These are phyloP conservation scores for Aporophyla lueneburgensis DNA, from an alignment of 2,888 invertebrate species.

Conservation along the genomic window DNA sequence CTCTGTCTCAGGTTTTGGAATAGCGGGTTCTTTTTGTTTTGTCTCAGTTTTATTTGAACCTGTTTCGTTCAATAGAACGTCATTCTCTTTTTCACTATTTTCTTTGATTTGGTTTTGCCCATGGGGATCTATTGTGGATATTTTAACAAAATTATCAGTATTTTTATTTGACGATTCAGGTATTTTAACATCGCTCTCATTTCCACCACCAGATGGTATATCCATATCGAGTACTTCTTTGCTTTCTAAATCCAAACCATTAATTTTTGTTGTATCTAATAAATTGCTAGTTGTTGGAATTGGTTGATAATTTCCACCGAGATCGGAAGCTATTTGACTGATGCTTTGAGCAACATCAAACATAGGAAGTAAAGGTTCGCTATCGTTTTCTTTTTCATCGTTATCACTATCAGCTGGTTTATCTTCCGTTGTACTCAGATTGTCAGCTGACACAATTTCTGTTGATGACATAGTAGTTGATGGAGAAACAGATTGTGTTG, in stretches of 20 bases:
- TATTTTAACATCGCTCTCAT: conserved; percentile 67
- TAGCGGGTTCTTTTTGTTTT: conserved; percentile 1
- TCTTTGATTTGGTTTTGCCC: conserved; percentile 61
- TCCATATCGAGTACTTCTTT: conserved; percentile 86
- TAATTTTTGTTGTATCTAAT: conserved; percentile 78
- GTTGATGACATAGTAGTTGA: conserved; percentile 83
- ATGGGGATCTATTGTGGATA: conserved; percentile 85
- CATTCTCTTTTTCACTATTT: conserved; percentile 41
- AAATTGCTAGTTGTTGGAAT: conserved; percentile 81
- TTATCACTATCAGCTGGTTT: conserved; percentile 46
- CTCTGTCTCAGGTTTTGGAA: conserved; percentile 16
- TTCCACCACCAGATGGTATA: conserved; percentile 77
- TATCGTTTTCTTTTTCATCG: conserved; percentile 65
- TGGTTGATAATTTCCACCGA: conserved; percentile 82
- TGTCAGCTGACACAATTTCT: conserved; percentile 75
- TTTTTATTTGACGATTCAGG: conserved; percentile 63
- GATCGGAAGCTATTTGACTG: conserved; percentile 88
- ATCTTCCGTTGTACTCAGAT: conserved; percentile 59
- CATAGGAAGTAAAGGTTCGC: conserved; percentile 75
- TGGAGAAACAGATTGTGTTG: conserved; percentile 87
- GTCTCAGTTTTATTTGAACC: conserved; percentile 6
- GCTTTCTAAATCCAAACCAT: conserved; percentile 80
- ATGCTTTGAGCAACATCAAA: conserved; percentile 89
- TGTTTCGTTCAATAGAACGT: conserved; percentile 34
- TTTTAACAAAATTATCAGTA: conserved; percentile 82